phyloP scores from a whole-genome alignment of 2,113 vertebrate species.

The Haemorhous mexicanus region DNA sequence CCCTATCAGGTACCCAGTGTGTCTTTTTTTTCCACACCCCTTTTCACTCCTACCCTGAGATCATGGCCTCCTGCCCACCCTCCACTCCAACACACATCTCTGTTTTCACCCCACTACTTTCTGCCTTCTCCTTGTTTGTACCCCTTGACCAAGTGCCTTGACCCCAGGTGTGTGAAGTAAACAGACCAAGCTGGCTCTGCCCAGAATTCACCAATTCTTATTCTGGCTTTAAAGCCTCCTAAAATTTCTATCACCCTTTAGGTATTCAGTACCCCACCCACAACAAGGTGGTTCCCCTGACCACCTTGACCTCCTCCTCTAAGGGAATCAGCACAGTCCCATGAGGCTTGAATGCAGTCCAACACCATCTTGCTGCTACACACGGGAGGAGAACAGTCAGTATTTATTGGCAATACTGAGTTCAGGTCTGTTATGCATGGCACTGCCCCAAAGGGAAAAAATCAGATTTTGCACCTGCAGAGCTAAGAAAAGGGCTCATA shows the following conservation, averaged over 20 bases:
- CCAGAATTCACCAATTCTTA: background rate
- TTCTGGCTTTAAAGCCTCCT: background rate
- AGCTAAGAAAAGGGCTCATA: background rate
- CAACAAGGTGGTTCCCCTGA: background rate
- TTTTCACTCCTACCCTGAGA: background rate
- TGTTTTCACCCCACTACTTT: background rate
- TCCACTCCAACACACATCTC: background rate
- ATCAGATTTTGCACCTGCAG: background rate
- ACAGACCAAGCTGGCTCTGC: background rate
- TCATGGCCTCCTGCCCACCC: background rate
- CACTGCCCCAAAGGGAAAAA: background rate
- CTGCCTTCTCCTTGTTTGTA: background rate
- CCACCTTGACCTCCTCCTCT: background rate
- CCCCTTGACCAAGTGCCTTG: background rate
- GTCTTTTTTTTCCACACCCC: background rate
- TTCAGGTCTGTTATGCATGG: background rate
- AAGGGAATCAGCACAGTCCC: accelerated
- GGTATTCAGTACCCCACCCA: background rate
- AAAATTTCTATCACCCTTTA: background rate
- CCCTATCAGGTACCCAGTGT: background rate
- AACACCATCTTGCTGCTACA: background rate
- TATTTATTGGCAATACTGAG: background rate
- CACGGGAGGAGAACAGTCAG: background rate
- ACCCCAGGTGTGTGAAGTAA: background rate
- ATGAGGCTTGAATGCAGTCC: background rate